Percentiles rank a stretch among this genome's conserved stretches.
Evolutionary conservation across 2,797 vertebrate species (phyloP).

Genomic region (Liasis olivaceus): DNA sequence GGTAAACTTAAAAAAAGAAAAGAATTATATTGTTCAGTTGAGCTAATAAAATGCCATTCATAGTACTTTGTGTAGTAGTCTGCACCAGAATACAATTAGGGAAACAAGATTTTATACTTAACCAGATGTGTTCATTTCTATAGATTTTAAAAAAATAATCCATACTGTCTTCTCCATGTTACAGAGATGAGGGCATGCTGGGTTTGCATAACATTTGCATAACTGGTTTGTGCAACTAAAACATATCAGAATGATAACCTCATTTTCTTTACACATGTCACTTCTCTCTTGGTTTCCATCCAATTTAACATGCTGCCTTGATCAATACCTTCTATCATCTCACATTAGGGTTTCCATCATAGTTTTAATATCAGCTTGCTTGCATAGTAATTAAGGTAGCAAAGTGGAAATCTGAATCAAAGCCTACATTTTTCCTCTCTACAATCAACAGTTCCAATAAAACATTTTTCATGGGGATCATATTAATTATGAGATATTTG

Average conservation of each 20-base stretch:
- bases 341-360: neutral
- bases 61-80: neutral
- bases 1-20: conserved; percentile 71
- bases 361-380: neutral
- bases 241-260: neutral
- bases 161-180: neutral
- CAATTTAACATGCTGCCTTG: neutral
- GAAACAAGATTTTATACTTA: neutral
- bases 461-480: neutral
- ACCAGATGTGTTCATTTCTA: neutral
- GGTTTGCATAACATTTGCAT: neutral
- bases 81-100: too few relatives aligned
- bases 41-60: neutral
- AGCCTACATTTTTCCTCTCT: neutral
- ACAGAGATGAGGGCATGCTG: neutral
- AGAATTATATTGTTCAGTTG: neutral
- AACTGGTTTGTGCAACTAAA: neutral
- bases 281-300: neutral
- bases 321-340: neutral
- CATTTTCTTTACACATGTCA: neutral
- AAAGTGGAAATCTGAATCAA: neutral
- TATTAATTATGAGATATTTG: conserved; percentile 7
- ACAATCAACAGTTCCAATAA: neutral
- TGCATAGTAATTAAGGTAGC: neutral
- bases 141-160: neutral